These are phyloP conservation scores for Calliopum simillimum DNA, from an alignment of 2,888 invertebrate genomes.

Conservation along the genomic window DNA sequence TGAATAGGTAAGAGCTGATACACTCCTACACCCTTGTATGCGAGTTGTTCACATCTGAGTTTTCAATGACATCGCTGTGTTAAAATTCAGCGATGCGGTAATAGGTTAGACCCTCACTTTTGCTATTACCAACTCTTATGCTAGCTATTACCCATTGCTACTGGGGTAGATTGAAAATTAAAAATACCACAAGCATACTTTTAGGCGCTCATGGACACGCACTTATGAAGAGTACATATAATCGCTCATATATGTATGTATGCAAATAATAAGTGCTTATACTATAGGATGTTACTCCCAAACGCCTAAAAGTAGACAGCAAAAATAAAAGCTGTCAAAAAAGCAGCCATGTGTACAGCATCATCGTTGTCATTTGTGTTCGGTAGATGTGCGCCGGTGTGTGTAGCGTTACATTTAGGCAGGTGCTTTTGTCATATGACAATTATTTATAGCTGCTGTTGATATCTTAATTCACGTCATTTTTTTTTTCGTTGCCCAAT, in stretches of 20 bases:
- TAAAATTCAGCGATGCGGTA: too few relatives aligned
- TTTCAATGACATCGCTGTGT: too few relatives aligned
- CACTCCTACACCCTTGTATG: too few relatives aligned
- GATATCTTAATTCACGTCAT: not conserved
- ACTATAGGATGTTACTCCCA: too few relatives aligned
- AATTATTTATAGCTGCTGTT: constrained; percentile 20
- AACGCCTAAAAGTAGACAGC: not conserved
- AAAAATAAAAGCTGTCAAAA: too few relatives aligned
- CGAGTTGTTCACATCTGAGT: too few relatives aligned
- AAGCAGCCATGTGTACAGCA: constrained; percentile 2
- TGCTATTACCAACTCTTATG: too few relatives aligned
- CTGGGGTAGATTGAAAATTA: constrained; percentile 2
- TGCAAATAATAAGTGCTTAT: too few relatives aligned
- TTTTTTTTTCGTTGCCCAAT: constrained; percentile 2
- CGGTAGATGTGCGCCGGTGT: not conserved
- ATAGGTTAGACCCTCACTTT: too few relatives aligned
- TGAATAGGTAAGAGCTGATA: too few relatives aligned
- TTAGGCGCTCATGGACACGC: constrained; percentile 5
- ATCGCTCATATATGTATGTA: too few relatives aligned
- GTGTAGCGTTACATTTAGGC: not conserved
- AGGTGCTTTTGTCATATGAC: not conserved
- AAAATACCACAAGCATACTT: constrained; percentile 23
- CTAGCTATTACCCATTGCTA: too few relatives aligned
- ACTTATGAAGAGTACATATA: not conserved
- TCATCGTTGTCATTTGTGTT: not conserved